phyloP scores from a whole-genome alignment of 2,113 vertebrate species.

The Sclerurus mexicanus region DNA sequence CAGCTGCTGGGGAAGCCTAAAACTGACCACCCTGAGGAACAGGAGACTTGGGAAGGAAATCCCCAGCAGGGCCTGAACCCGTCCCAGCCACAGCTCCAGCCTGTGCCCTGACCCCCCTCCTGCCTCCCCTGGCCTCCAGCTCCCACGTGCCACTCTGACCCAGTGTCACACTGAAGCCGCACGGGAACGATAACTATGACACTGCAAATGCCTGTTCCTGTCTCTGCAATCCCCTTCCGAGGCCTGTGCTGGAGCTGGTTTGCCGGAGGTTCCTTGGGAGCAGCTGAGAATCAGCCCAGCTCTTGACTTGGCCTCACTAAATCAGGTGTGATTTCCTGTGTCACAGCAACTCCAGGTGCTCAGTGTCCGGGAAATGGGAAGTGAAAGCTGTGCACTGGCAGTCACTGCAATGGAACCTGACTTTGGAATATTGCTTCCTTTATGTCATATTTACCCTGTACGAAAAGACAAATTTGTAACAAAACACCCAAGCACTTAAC shows the following conservation, averaged over 20 bases:
- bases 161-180: neutral
- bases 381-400: neutral
- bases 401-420: neutral
- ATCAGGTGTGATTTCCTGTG: neutral
- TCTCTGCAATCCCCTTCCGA: neutral
- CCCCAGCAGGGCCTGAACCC: neutral
- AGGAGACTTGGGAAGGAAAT: neutral
- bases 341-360: neutral
- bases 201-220: neutral
- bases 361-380: neutral
- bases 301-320: neutral
- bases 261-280: neutral
- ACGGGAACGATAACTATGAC: neutral
- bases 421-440: neutral
- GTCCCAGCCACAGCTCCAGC: neutral
- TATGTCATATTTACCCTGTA: neutral
- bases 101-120: neutral
- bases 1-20: neutral
- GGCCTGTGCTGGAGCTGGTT: neutral
- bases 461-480: neutral
- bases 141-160: neutral
- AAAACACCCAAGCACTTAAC: neutral
- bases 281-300: neutral
- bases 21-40: neutral
- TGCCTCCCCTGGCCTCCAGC: neutral